phyloP scores from a whole-genome alignment of 2,888 invertebrate genomes.

The Drosophila gaucha region DNA sequence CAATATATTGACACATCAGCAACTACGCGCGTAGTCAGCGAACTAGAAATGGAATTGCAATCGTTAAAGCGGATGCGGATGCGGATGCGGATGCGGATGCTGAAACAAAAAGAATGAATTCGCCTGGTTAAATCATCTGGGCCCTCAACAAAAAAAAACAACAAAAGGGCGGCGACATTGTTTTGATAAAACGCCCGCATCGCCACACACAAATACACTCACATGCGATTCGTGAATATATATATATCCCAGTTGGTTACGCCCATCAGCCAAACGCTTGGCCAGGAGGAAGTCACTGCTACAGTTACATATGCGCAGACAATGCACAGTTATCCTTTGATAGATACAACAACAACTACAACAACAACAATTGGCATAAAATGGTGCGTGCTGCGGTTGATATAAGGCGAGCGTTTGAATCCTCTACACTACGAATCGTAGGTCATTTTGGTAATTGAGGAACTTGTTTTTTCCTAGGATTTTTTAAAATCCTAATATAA shows the following conservation, averaged over 20 bases:
- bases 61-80: conserved; percentile 52
- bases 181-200: conserved; percentile 81
- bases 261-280: conserved; percentile 27
- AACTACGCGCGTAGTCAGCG: conserved; percentile 49
- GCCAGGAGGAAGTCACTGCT: conserved; percentile 21
- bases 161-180: conserved; percentile 78
- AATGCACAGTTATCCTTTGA: conserved; percentile 75
- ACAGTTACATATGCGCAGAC: conserved; percentile 63
- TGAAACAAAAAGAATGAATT: conserved; percentile 61
- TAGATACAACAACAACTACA: conserved; percentile 46
- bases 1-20: conserved; percentile 81
- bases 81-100: conserved; percentile 10
- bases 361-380: conserved; percentile 59
- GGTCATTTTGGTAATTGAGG: neutral
- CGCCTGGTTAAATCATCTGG: conserved; percentile 60
- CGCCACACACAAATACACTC: conserved; percentile 29
- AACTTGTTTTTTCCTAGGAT: neutral
- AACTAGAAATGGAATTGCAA: conserved; percentile 75
- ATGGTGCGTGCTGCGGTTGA: conserved; percentile 64
- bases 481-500: neutral
- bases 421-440: conserved; percentile 43
- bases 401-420: conserved; percentile 34
- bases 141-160: conserved; percentile 42
- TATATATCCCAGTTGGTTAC: conserved; percentile 31
- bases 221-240: conserved; percentile 1